phyloP scores from a whole-genome alignment of 2,113 vertebrate species.

The Cephalopholis sonnerati region DNA sequence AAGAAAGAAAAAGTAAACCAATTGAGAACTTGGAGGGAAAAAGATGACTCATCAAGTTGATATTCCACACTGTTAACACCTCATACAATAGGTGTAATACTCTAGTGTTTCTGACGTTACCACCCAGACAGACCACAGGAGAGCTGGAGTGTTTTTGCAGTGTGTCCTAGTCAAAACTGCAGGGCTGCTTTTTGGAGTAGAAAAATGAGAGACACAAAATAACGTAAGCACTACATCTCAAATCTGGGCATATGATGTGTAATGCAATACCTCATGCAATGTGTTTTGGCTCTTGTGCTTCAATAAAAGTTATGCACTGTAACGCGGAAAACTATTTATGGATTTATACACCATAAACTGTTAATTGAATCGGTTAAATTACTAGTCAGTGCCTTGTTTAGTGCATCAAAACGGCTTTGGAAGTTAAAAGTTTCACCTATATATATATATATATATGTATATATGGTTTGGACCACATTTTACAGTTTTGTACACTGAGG shows the following conservation, averaged over 20 bases:
- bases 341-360: not conserved
- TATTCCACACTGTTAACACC: slow-evolving; percentile 5
- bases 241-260: not conserved
- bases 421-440: not conserved
- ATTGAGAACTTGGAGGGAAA: not conserved
- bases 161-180: not conserved
- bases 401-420: not conserved
- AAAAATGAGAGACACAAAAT: not conserved
- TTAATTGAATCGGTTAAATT: not conserved
- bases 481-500: not conserved
- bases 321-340: not conserved
- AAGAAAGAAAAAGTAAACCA: not conserved
- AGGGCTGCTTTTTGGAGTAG: not conserved
- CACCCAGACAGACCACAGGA: not conserved
- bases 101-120: not conserved
- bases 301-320: not conserved
- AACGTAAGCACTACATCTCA: not conserved
- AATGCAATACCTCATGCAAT: not conserved
- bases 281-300: not conserved
- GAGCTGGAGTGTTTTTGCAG: not conserved
- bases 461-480: not conserved
- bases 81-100: not conserved
- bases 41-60: slow-evolving; percentile 5
- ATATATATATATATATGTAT: not conserved
- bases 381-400: not conserved